phyloP scores from a whole-genome alignment of 2,113 vertebrate genomes.

The Heterotis niloticus region DNA sequence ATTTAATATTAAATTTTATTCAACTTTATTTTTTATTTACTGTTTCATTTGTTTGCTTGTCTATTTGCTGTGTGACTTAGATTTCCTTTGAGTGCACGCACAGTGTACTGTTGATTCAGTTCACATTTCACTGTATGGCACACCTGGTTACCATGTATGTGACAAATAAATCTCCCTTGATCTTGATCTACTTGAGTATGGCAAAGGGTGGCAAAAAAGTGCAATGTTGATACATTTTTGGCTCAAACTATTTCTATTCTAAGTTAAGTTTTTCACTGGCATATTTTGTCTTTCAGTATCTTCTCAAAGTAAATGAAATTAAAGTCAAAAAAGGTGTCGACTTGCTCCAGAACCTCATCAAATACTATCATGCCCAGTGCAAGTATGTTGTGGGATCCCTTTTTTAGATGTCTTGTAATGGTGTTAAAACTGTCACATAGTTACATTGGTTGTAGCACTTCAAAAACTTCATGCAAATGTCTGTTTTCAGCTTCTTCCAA shows the following conservation, averaged over 20 bases:
- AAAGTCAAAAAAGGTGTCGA: constrained; percentile 96
- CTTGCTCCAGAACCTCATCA: constrained; percentile 94
- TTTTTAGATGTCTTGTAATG: neutral
- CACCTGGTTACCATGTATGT: too few species aligned
- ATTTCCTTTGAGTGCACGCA: too few species aligned
- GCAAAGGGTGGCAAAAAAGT: neutral
- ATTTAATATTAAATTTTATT: too few species aligned
- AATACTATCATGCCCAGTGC: constrained; percentile 97
- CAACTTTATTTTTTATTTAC: too few species aligned
- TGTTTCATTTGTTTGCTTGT: too few species aligned
- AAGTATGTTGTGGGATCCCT: constrained; percentile 75
- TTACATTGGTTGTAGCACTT: neutral
- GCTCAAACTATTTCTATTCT: constrained; percentile 7
- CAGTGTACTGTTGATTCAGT: too few species aligned
- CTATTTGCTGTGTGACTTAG: too few species aligned
- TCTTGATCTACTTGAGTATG: neutral
- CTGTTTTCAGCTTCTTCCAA: constrained; percentile 84
- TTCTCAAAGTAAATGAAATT: constrained; percentile 97
- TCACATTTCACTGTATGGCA: too few species aligned
- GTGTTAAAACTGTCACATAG: neutral
- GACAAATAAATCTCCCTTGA: too few species aligned
- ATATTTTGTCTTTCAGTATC: constrained; percentile 71
- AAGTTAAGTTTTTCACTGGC: neutral
- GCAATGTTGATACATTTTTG: neutral
- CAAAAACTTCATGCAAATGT: neutral